Evolutionary conservation across 2,113 vertebrate species (phyloP).

Genomic region (Vimba vimba): DNA sequence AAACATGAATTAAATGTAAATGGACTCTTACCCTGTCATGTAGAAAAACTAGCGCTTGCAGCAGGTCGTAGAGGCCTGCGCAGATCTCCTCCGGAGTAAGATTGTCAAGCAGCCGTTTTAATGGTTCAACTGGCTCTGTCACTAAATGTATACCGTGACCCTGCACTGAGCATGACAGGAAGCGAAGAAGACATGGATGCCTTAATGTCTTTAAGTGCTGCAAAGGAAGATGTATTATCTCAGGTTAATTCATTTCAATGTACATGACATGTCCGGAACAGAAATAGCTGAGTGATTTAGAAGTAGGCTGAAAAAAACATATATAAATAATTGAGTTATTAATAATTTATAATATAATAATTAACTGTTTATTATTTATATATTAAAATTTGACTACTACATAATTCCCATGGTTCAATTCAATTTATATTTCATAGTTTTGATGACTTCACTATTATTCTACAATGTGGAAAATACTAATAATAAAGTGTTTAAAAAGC

Average conservation of each 20-base stretch:
- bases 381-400: no score
- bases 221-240: conserved; percentile 46
- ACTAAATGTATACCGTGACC: conserved; percentile 90
- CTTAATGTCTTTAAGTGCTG: conserved; percentile 97
- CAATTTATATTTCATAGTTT: not conserved
- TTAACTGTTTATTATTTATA: no score
- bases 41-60: conserved; percentile 92
- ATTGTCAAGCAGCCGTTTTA: conserved; percentile 81
- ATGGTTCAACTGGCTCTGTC: conserved; percentile 89
- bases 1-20: not conserved
- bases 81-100: conserved; percentile 90
- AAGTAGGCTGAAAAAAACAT: no score
- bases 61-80: conserved; percentile 90
- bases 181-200: conserved; percentile 93
- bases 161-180: conserved; percentile 93
- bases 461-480: not conserved
- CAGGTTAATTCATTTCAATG: not conserved
- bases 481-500: not conserved
- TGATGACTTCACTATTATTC: not conserved
- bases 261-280: not conserved
- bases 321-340: no score
- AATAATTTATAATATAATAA: no score
- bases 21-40: conserved; percentile 86
- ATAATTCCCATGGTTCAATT: no score
- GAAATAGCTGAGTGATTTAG: no score